Conservation (phyloP, 92 coral and sea anemone species). For the Meandrina meandrites region DNA sequence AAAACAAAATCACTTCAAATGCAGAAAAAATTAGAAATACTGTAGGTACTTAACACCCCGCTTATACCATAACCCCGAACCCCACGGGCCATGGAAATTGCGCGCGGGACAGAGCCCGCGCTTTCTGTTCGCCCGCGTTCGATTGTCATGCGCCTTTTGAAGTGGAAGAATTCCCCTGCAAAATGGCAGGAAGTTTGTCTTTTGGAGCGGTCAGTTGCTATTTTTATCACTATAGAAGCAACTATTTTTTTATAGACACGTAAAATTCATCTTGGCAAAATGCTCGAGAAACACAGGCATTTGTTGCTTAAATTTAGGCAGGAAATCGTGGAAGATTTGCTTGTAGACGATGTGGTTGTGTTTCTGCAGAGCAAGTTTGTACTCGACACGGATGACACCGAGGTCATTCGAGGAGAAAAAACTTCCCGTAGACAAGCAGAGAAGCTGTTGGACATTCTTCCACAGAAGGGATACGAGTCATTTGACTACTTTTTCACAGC, state of each 20-base stretch:
- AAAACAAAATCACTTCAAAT: too few species aligned
- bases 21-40: too few species aligned
- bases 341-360: slow-evolving; percentile 85
- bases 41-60: too few species aligned
- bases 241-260: neutral
- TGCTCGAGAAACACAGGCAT: slow-evolving; percentile 93
- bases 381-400: slow-evolving; percentile 79
- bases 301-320: slow-evolving; percentile 73
- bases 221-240: neutral
- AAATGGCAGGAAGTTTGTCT: slow-evolving; percentile 38
- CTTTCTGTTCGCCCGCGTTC: neutral
- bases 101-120: slow-evolving; percentile 8
- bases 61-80: too few species aligned
- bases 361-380: slow-evolving; percentile 80
- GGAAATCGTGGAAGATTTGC: slow-evolving; percentile 75
- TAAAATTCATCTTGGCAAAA: slow-evolving; percentile 16
- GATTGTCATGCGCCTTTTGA: slow-evolving; percentile 16
- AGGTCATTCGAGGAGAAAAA: slow-evolving; percentile 64
- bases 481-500: slow-evolving; percentile 71
- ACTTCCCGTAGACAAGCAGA: slow-evolving; percentile 75
- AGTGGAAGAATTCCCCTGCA: slow-evolving; percentile 4
- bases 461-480: slow-evolving; percentile 85
- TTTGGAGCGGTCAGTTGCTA: neutral
- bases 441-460: slow-evolving; percentile 85
- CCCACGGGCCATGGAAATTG: too few species aligned